Base-by-base conservation (phyloP, 2,888 invertebrate genomes). In the Agrochola lychnidis region DNA sequence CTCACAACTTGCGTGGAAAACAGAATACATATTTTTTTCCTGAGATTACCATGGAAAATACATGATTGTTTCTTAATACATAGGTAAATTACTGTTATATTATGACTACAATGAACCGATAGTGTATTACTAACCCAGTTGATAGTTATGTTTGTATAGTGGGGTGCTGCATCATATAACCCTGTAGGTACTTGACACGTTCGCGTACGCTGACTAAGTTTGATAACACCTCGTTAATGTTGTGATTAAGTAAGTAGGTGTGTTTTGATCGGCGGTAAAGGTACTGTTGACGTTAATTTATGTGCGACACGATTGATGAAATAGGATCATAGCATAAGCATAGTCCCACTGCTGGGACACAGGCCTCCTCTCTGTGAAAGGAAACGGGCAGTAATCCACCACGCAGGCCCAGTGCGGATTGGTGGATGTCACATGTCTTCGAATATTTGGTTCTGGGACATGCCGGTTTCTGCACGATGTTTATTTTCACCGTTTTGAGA, bases 1-100 rank as follows among this genome's bases (percentile, higher is more conserved):
- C 71, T 67, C 78, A 81, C 81, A 68, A 68, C 40, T 77, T 42
- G 66, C 67, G 42, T 76, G 64, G 70, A 72, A 81, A 42, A 74
- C 16, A 74, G 67, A 84, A 76, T 57, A 72, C 59, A 53, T 51
- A 12, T 67, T 79, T 76, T 53, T 78, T 76, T 56, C 69, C 22
- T 12, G 12, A 40, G 14, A 75, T 79, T 71, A 64, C 63, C 62
- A 79, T 73, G 70, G 36, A 75, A 71, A 83, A 75, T 59, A 78
- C 76, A 74, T 79, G 36, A 87, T 77, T 81, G 75, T 86, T 76
- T 83, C 74, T 73, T 40, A 48, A 75, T 82, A 73, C 51, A 78
- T 79, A 53, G 22, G 22, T 51, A 67, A 71, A 76, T 81, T 57
- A 70, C 4, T 64, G 30, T 69, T 61, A 74, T 74, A 63, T 62